Evolutionary conservation across 2,113 vertebrate species (phyloP).

Genomic region (Hippopotamus amphibius): DNA sequence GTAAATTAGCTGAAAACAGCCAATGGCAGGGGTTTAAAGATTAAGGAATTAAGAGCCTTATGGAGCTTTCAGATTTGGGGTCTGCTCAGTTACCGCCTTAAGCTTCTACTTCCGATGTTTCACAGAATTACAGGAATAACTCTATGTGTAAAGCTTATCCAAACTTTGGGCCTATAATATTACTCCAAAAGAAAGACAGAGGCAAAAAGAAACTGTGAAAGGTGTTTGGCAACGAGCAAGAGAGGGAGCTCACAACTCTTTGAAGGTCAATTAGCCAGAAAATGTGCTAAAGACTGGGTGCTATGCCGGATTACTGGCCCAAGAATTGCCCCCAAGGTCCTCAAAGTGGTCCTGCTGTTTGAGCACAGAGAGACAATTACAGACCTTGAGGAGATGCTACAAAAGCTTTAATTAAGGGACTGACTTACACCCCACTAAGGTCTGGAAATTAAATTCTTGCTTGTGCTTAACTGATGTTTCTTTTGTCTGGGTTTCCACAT

Average conservation of each 20-base stretch:
- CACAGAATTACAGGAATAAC: constrained; percentile 81
- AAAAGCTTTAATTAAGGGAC: constrained; percentile 96
- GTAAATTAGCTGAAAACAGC: neutral
- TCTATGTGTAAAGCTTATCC: constrained; percentile 77
- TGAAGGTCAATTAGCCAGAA: constrained; percentile 94
- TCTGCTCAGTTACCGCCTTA: constrained; percentile 80
- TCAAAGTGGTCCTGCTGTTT: constrained; percentile 90
- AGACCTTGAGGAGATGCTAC: constrained; percentile 90
- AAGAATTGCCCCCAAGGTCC: constrained; percentile 95
- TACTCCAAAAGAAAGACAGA: constrained; percentile 78
- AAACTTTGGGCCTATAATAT: constrained; percentile 77
- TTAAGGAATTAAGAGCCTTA: constrained; percentile 72
- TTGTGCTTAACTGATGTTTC: constrained; percentile 81
- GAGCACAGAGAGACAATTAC: constrained; percentile 89
- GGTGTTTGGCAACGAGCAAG: constrained; percentile 87
- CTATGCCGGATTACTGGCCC: constrained; percentile 92
- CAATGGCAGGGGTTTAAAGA: constrained; percentile 49
- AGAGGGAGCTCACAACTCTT: constrained; percentile 86
- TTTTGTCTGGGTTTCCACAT: constrained; percentile 78
- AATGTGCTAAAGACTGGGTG: constrained; percentile 89
- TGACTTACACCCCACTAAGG: constrained; percentile 89
- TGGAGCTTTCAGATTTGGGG: constrained; percentile 33
- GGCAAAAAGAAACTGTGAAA: constrained; percentile 87
- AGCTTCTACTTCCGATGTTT: constrained; percentile 82
- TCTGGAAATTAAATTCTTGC: constrained; percentile 87